phyloP scores from a whole-genome alignment of 2,888 invertebrate species.

The Andrena minutula region DNA sequence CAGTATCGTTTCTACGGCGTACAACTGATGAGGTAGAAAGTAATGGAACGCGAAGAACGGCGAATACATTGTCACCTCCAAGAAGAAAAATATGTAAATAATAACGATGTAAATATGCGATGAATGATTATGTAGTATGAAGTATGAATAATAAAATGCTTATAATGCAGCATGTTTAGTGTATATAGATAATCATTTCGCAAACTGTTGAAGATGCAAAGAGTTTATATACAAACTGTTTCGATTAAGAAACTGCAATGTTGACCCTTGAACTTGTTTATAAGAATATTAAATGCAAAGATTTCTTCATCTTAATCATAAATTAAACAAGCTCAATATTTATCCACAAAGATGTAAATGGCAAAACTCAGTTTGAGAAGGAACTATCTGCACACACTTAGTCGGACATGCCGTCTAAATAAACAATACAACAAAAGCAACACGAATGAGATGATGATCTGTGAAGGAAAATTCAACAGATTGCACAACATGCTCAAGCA shows the following conservation, averaged over 20 bases:
- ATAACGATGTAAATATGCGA: slow-evolving; percentile 6
- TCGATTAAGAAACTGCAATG: not conserved
- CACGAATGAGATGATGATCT: slow-evolving; percentile 52
- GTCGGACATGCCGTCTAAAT: not conserved
- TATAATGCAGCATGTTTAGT: not conserved
- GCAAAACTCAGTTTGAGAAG: not conserved
- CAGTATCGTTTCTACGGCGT: not conserved
- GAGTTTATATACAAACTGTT: not conserved
- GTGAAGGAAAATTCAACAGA: slow-evolving; percentile 40
- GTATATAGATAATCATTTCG: not conserved
- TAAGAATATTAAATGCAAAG: too few species aligned
- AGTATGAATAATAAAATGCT: slow-evolving; percentile 46
- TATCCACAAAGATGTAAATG: not conserved
- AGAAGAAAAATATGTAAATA: slow-evolving; percentile 5
- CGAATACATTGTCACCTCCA: not conserved
- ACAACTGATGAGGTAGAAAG: slow-evolving; percentile 2
- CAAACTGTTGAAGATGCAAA: not conserved
- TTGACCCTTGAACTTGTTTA: too few species aligned
- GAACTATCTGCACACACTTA: not conserved
- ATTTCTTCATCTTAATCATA: too few species aligned
- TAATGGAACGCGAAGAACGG: slow-evolving; percentile 1
- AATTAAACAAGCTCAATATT: not conserved
- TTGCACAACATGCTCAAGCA: slow-evolving; percentile 67
- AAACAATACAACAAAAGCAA: slow-evolving; percentile 21
- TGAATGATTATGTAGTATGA: slow-evolving; percentile 26